Conservation (phyloP, 2,797 vertebrate species). For the Notamacropus eugenii region DNA sequence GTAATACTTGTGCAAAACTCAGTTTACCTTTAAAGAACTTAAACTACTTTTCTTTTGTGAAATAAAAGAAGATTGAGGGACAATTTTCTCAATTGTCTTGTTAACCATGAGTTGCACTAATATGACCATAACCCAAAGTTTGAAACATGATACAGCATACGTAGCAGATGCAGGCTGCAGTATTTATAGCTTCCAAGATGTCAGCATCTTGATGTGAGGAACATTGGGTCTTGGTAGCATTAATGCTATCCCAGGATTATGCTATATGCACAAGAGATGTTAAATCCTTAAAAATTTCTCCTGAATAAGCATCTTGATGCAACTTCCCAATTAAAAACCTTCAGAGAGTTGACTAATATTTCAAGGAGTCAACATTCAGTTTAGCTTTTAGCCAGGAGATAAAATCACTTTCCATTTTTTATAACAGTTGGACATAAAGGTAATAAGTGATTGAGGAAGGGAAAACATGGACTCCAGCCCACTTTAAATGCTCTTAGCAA, state of each 20-base stretch:
- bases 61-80: not conserved
- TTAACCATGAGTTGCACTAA: not conserved
- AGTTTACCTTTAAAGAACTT: not conserved
- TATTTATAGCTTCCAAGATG: not conserved
- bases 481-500: constrained; percentile 59
- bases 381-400: constrained; percentile 42
- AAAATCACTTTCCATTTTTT: constrained; percentile 41
- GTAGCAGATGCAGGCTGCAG: not conserved
- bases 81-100: not conserved
- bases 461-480: not conserved
- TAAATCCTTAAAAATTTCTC: not conserved
- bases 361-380: not conserved
- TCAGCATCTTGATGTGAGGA: not conserved
- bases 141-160: not conserved
- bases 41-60: not conserved
- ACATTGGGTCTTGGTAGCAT: not conserved
- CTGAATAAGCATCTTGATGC: not conserved
- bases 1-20: not conserved
- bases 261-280: not conserved
- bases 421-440: constrained; percentile 14
- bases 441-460: constrained; percentile 27
- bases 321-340: not conserved
- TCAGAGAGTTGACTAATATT: not conserved
- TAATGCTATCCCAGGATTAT: not conserved
- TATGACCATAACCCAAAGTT: not conserved